A percentile compares a stretch with the other conserved stretches of the same genome.
phyloP scores from a whole-genome alignment of 2,113 vertebrate genomes.

The Centropristis striata region DNA sequence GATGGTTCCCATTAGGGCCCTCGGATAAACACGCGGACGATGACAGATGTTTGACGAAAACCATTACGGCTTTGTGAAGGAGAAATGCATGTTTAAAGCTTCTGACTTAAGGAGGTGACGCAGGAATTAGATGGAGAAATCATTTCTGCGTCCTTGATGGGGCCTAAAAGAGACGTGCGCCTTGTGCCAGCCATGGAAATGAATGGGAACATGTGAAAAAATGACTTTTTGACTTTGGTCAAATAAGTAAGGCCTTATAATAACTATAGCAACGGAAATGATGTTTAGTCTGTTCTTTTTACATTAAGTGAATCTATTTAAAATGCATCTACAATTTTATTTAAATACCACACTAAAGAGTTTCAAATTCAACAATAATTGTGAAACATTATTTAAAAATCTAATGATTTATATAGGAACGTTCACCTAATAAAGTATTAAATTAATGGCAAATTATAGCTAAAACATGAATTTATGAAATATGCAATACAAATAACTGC shows the following conservation, averaged over 20 bases:
- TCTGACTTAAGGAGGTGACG: slow-evolving; percentile 42
- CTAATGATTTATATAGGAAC: not conserved
- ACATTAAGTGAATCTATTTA: not conserved
- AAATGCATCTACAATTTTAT: not conserved
- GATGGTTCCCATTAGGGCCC: slow-evolving; percentile 70
- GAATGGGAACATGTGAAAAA: not conserved
- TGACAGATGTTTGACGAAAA: slow-evolving; percentile 76
- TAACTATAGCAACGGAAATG: not conserved
- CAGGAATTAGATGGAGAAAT: slow-evolving; percentile 21
- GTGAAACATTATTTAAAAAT: not conserved
- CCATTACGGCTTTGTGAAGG: slow-evolving; percentile 49
- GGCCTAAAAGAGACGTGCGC: not conserved
- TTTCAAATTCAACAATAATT: not conserved
- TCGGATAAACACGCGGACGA: slow-evolving; percentile 70
- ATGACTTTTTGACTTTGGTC: not conserved
- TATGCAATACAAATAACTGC: not conserved
- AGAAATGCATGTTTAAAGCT: slow-evolving; percentile 46
- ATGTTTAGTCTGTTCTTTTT: not conserved
- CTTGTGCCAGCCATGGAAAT: slow-evolving; percentile 19
- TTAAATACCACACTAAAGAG: not conserved
- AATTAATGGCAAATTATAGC: not conserved
- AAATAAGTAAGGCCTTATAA: not conserved
- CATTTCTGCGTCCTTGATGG: slow-evolving; percentile 38
- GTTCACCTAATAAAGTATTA: not conserved
- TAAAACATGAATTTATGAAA: not conserved